Base-by-base conservation (phyloP, 1,140 invertebrate species). In the Brachionus rotundiformis region DNA sequence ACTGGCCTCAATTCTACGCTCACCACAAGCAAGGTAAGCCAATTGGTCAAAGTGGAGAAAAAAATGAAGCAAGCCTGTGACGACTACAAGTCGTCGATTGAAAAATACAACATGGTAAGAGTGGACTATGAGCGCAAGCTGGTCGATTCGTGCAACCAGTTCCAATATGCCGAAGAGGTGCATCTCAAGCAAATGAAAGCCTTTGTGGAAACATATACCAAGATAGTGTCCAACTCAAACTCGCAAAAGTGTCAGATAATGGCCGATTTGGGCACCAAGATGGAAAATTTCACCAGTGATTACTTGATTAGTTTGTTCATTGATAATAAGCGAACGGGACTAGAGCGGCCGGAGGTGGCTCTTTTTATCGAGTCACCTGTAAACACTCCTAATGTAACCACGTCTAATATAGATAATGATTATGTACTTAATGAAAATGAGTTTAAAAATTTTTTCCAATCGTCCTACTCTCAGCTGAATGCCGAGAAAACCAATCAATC, bases 61-160 rank as follows among this genome's bases (percentile, higher is more conserved):
- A 79, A 79, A 41, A 59, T 79, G 47, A 79, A 79, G n/a, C 36
- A 36, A 25, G n/a, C 76, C 11, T 41, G 29, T 23, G 76, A 79
- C 19, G 76, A 79, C 33, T 79, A 79, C 25, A 79, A 79, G 54
- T 27, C 16, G 16, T 29, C 27, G 2, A 63, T 79, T 33, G 76
- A 79, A 33, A 54, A 63, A 23, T 79, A 79, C 25, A 79, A 79
- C 25, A 13, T 11, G n/a, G 29, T 63, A 1, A 10, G 76, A 27
- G 1, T 79, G 19, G 76, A 79, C 31, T 79, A 39, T 33, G 76
- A 79, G 27, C 19, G 76, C n/a, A 79, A 79, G 33, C n/a, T 79
- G 47, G 19, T 13, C 76, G 76, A 79, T 27, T 79, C 76, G 25
- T 79, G 76, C 47, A 63, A 79, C 29, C 76, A 79, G 25, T 79